phyloP scores from a whole-genome alignment of 2,113 vertebrate genomes.

The Trogon surrucura region DNA sequence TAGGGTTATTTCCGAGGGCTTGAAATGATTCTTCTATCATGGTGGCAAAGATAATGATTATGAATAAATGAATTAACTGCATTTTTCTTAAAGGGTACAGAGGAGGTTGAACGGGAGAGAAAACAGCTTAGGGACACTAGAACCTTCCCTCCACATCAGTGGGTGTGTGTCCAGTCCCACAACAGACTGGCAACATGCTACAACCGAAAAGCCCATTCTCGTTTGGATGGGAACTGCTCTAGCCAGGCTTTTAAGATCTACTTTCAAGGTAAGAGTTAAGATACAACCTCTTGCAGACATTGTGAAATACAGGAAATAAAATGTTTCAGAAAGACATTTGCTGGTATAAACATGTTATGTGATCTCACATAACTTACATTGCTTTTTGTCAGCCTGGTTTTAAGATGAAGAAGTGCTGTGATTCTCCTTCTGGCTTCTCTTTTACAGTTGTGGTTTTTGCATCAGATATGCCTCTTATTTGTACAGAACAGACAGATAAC shows the following conservation, averaged over 20 bases:
- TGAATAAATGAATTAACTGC: background rate
- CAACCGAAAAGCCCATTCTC: background rate
- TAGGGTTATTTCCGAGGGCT: background rate
- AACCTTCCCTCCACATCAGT: background rate
- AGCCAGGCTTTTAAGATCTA: background rate
- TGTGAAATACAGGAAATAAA: background rate
- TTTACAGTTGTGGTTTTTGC: background rate
- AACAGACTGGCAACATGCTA: fast-evolving
- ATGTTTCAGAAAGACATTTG: background rate
- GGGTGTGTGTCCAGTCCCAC: background rate
- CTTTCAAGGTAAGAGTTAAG: background rate
- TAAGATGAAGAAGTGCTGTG: background rate
- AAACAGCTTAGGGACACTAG: background rate
- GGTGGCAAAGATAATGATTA: background rate
- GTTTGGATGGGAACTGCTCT: background rate
- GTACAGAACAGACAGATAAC: background rate
- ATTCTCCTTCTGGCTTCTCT: background rate
- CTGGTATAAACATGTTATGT: background rate
- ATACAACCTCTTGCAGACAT: background rate
- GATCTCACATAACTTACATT: background rate
- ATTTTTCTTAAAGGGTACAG: background rate
- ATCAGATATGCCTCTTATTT: background rate
- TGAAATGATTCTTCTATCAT: background rate
- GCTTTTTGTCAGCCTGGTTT: background rate
- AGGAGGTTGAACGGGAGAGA: background rate